Evolutionary conservation across 2,113 vertebrate species (phyloP), one percentile per base, ranked within the genome.

Genomic region (Labeo rohita): DNA sequence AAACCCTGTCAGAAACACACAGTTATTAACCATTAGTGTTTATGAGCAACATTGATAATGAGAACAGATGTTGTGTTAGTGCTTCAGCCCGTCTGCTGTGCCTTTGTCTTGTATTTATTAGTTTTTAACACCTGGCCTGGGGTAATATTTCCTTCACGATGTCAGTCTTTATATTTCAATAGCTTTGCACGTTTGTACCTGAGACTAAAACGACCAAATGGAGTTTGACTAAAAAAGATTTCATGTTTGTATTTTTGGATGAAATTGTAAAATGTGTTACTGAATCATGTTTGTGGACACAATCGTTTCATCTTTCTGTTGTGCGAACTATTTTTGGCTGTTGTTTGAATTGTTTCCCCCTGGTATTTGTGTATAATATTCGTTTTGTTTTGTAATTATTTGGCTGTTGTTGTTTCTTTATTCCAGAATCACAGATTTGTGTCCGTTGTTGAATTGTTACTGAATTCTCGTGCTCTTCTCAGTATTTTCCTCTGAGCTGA

Each of bases 31-130:
- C 23, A 6, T 39, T 0, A 78, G 75, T 77, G 75, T 56, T 77
- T 6, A 77, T 36, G 1, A 16, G 36, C 4, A 1, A 3, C 12
- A 3, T 66, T 39, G 7, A 8, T 68, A 13, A 34, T 34, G 10
- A 12, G 28, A 11, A 43, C 11, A 15, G 23, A 54, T 75, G 3
- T 23, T 23, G 21, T 66, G 16, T 61, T 49, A 4, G 61, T 76
- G 63, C 28, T 49, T 50, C 15, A 16, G 23, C 6, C 36, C 66
- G 7, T 84, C 34, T n/a, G 66, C 34, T n/a, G 66, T 85, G 34
- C 68, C 79, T 87, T 80, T 39, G 86, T 50, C 49, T 4, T 50
- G 76, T 28, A 28, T 85, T 83, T 79, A 15, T 63, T 15, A 39
- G 65, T 85, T 34, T 73, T 80, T 10, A 85, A 54, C 16, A 9